Conservation (phyloP, 2,797 vertebrate species). For the Eidolon dupreanum region DNA sequence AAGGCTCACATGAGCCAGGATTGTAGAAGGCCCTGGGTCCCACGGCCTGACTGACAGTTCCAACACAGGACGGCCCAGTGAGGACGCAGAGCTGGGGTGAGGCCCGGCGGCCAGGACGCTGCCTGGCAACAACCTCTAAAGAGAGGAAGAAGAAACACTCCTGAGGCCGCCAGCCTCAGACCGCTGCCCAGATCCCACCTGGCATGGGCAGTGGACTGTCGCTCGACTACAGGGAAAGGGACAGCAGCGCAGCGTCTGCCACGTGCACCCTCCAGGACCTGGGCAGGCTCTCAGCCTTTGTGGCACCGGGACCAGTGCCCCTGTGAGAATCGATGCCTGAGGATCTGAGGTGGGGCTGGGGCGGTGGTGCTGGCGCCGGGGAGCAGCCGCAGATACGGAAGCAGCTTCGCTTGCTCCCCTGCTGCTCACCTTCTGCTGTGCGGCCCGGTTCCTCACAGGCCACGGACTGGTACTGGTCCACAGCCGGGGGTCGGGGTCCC, state of each 20-base stretch:
- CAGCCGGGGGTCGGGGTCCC: too few relatives aligned
- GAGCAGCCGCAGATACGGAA: too few relatives aligned
- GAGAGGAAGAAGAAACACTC: not conserved
- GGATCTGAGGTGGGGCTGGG: too few relatives aligned
- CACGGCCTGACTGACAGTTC: rapidly evolving
- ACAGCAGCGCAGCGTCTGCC: rapidly evolving
- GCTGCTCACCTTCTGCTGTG: too few relatives aligned
- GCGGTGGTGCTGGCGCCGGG: too few relatives aligned
- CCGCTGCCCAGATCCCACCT: not conserved
- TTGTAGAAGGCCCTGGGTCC: rapidly evolving
- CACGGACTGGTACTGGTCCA: too few relatives aligned
- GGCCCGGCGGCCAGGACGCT: not conserved
- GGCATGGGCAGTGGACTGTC: not conserved
- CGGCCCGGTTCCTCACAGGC: too few relatives aligned
- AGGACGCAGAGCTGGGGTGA: rapidly evolving
- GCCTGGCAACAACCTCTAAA: rapidly evolving
- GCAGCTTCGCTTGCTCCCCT: too few relatives aligned
- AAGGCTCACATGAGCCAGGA: not conserved
- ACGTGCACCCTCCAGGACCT: not conserved
- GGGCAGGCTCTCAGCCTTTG: too few relatives aligned
- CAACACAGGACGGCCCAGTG: not conserved
- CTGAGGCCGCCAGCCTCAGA: not conserved
- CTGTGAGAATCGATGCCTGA: too few relatives aligned
- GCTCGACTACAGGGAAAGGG: not conserved
- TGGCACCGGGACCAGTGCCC: too few relatives aligned